Conservation (phyloP, 1,140 invertebrate genomes). For the Zaprionus ornatus region DNA sequence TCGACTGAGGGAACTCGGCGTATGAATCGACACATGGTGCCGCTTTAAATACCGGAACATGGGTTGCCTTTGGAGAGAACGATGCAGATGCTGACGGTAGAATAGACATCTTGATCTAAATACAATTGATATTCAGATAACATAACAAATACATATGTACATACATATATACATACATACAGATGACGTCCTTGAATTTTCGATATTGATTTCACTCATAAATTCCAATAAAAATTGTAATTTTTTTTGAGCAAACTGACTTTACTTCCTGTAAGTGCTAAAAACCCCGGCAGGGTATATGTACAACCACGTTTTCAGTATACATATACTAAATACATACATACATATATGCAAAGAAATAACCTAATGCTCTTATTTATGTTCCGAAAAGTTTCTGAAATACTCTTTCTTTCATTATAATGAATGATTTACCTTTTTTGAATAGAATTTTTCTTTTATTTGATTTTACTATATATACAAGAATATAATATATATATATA, state of each 20-base stretch:
- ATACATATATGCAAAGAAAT: no score
- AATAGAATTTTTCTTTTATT: no score
- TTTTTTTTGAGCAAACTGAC: not conserved
- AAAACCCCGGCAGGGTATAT: not conserved
- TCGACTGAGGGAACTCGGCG: not conserved
- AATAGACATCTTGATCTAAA: constrained; percentile 19
- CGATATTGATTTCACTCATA: not conserved
- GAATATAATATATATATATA: no score
- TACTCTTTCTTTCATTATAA: no score
- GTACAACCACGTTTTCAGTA: not conserved
- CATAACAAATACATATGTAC: not conserved
- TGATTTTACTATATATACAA: no score
- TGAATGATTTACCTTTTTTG: no score
- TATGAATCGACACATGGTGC: constrained; percentile 2
- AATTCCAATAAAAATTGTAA: not conserved
- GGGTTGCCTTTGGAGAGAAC: not conserved
- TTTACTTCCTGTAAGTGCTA: not conserved
- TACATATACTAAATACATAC: not conserved
- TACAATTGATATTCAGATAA: not conserved
- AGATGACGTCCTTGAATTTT: constrained; percentile 1
- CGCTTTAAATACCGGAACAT: not conserved
- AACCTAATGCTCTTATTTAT: not conserved
- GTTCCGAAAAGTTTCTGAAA: no score
- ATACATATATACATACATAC: constrained; percentile 2
- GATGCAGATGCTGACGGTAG: not conserved